Evolutionary conservation across 1,140 invertebrate genomes (phyloP).

Genomic region (Andrena cerasifolii): DNA sequence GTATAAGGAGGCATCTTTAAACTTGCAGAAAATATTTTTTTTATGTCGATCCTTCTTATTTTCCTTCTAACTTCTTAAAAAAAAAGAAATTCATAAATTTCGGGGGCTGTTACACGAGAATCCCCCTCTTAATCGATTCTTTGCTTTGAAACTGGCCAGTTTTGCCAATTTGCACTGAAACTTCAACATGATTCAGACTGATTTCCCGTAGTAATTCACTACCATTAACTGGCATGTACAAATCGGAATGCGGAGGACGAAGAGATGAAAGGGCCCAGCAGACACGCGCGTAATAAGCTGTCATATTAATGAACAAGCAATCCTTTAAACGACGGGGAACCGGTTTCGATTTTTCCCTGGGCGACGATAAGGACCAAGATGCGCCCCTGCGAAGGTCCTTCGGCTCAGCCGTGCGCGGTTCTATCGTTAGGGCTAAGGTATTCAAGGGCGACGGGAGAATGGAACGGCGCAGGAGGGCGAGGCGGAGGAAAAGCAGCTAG

Average conservation of each 20-base stretch:
- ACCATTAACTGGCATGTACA: not conserved
- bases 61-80: no score
- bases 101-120: no score
- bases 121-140: not conserved
- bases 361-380: conserved; percentile 52
- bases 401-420: conserved; percentile 26
- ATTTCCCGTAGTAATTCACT: no score
- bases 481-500: conserved; percentile 7
- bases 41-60: no score
- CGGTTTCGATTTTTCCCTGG: conserved; percentile 52
- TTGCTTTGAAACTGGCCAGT: not conserved
- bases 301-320: conserved; percentile 35
- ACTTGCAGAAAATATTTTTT: no score
- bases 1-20: no score
- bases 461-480: not conserved
- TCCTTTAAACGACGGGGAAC: conserved; percentile 50
- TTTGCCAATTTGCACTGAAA: no score
- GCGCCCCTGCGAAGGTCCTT: conserved; percentile 35
- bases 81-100: no score
- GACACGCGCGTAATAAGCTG: conserved; percentile 32
- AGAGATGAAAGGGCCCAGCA: not conserved
- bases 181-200: no score
- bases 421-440: conserved; percentile 57
- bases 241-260: not conserved
- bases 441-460: conserved; percentile 61